Evolutionary conservation across 2,888 invertebrate species (phyloP), one percentile per base, ranked within the genome.

Genomic region (Tethea ocularis): DNA sequence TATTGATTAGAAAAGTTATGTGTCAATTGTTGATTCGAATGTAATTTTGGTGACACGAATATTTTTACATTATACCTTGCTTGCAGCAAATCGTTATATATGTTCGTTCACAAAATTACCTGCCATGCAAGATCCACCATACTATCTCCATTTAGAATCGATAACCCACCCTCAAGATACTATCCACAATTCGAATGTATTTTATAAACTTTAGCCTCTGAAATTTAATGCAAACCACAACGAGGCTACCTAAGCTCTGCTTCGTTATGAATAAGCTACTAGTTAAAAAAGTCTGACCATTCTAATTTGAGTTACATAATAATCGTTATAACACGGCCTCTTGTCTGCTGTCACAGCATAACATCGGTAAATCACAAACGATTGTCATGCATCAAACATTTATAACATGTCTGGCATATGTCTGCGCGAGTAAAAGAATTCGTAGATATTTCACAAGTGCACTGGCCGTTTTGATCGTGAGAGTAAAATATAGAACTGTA

Each of bases 271-370:
- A n/a, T 20, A 46, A 46, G 10, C 10, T 46, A 10, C 17, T 46
- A 17, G 46, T 46, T 41, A 41, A 46, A 46, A n/a, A 46, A 33
- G 33, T 33, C 46, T 46, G 46, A 46, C 20, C 46, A 20, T 46
- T 46, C 46, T 46, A 46, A 46, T 46, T 46, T 46, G 8, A 10
- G 11, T 46, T 46, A 20, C 46, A 46, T 46, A 46, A 46, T 46
- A 46, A 46, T 38, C 15, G n/a, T 2, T 20, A 10, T 46, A 46
- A 46, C 46, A 38, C n/a, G n/a, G 17, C 20, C 1, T 41, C 2
- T n/a, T 46, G 20, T 20, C 17, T 46, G 41, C 41, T 41, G 46
- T 20, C 46, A 46, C 46, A 46, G 20, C n/a, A 10, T 20, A 46
- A 15, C 15, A 7, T 15, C 41, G 20, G 46, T 46, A 46, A 20